A percentile compares a stretch with the other conserved stretches of the same genome.
Conservation (phyloP, 2,113 vertebrate species). For the Microcebus murinus region DNA sequence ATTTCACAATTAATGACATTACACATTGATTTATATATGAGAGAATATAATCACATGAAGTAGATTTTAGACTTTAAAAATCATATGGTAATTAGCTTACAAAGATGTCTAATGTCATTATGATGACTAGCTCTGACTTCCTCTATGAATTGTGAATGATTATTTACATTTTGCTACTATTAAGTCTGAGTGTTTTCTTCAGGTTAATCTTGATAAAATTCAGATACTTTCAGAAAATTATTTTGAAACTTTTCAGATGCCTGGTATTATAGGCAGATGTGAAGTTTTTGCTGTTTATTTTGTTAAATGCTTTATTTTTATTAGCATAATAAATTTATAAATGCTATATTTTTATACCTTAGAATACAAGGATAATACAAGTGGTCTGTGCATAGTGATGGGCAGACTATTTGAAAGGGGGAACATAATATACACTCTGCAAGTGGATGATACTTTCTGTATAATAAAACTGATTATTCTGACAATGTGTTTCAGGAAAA, state of each 20-base stretch:
- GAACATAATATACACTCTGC: not conserved
- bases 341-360: not conserved
- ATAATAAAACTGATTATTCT: not conserved
- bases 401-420: not conserved
- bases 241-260: not conserved
- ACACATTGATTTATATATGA: not conserved
- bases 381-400: not conserved
- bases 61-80: constrained; percentile 13
- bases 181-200: not conserved
- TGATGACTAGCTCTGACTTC: not conserved
- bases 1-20: not conserved
- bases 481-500: not conserved
- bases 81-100: not conserved
- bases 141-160: constrained; percentile 15
- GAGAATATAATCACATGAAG: not conserved
- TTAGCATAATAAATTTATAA: not conserved
- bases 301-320: not conserved
- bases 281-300: not conserved
- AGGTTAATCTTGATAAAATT: not conserved
- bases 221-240: not conserved
- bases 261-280: not conserved
- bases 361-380: not conserved
- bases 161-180: not conserved
- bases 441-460: not conserved
- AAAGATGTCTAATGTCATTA: not conserved